Base-by-base conservation (phyloP, 2,113 vertebrate genomes). In the Sorex fumeus region DNA sequence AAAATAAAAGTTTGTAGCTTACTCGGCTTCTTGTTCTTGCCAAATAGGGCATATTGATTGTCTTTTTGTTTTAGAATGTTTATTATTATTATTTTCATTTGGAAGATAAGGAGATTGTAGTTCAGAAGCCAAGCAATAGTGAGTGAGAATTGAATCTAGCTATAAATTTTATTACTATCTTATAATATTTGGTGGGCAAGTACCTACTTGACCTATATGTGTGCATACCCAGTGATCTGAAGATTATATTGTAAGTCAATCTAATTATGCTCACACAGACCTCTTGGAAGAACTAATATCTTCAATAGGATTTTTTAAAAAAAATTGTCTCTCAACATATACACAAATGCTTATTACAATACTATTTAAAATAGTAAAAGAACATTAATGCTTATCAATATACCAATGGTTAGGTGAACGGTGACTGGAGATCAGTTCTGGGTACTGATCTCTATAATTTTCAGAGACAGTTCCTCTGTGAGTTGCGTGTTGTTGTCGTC, bases 381-480 rank as follows among this genome's bases (percentile, higher is more conserved):
- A 78, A 88, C 91, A 67, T 81, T 60, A 67, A 1, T 91, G 53
- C 69, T 91, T 62, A 67, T 84, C 47, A 64, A 5, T 71, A 12
- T 25, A 27, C 1, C 40, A 53, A 53, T 76, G 62, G 28, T 87
- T n/a, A n/a, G n/a, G n/a, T n/a, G n/a, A n/a, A n/a, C n/a, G n/a
- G n/a, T n/a, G n/a, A n/a, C n/a, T n/a, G n/a, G n/a, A n/a, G n/a
- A n/a, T n/a, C n/a, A n/a, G n/a, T n/a, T n/a, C n/a, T n/a, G n/a
- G n/a, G 94, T 32, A 93, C 74, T 85, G 92, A 80, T 67, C 34
- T 70, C 84, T 53, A 60, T 78, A 18, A 96, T 84, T 75, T 88
- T 82, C 69, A 80, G 89, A 88, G 72, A 36, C 12, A 80, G 91
- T 95, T 96, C 83, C n/a, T 81, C n/a, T n/a, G n/a, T n/a, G n/a